Evolutionary conservation across 2,797 vertebrate species (phyloP), one percentile per base, ranked within the genome.

Genomic region (Acrossocheilus wenchowensis): DNA sequence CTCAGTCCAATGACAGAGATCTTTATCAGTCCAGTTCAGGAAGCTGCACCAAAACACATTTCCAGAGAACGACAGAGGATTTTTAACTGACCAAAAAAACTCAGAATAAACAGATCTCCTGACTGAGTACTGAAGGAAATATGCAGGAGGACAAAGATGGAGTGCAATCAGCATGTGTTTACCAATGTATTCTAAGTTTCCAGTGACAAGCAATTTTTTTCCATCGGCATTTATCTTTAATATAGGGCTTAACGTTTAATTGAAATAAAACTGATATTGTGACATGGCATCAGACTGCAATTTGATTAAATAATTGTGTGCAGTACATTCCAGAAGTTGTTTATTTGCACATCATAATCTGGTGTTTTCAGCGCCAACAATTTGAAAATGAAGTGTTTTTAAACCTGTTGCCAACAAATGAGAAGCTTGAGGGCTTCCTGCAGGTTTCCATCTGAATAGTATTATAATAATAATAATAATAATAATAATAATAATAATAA

Each of bases 21-120:
- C 30, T 71, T 12, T 71, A 71, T 85, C 83, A 0, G 6, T 68
- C 48, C 10, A 34, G n/a, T 34, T 71, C 36, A 79, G 52, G 50
- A 85, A 85, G 50, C 36, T 68, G 34, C 48, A 36, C 48, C 75
- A 78, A 85, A 78, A 85, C 48, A 69, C 6, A 36, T 48, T 60
- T 74, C 52, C 81, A 30, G 7, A 60, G 23, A 71, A 52, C 6
- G 17, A n/a, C 41, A 10, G 60, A 48, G 21, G 48, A 52, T 41
- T 82, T 19, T 43, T 41, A 72, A 71, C 23, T 0, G n/a, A 26
- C 50, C n/a, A 60, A 12, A 68, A 34, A n/a, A 5, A 6, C 9
- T 54, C 7, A 45, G 8, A 57, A 68, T 54, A 84, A 84, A 78
- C 64, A 66, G 21, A 78, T 69, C n/a, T 52, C 36, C 12, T 82